A percentile compares a stretch with the other conserved stretches of the same genome.
These are phyloP conservation scores for Colius striatus DNA, from an alignment of 2,113 vertebrate species.

Conservation along the genomic window DNA sequence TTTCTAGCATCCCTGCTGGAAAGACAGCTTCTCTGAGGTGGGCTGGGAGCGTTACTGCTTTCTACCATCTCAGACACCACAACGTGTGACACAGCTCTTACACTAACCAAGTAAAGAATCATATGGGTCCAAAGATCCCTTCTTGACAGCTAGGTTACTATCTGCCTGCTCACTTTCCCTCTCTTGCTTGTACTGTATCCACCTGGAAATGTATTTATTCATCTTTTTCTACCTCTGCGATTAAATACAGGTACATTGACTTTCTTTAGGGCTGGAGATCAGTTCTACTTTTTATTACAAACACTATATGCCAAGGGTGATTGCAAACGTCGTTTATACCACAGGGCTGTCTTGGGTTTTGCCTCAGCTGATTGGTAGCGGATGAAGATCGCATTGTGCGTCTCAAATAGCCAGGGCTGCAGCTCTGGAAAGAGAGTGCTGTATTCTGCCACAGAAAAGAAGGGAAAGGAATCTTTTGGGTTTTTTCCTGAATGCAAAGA, in stretches of 20 bases:
- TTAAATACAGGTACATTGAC: not conserved
- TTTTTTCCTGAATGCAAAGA: not conserved
- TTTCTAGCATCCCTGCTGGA: slow-evolving; percentile 2
- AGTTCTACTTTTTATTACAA: not conserved
- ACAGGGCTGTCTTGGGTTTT: not conserved
- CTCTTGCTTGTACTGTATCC: not conserved
- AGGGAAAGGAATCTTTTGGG: not conserved
- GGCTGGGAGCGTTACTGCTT: not conserved
- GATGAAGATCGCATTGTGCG: not conserved
- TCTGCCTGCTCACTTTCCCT: not conserved
- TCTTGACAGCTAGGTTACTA: not conserved
- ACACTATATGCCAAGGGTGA: not conserved
- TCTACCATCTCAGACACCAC: not conserved
- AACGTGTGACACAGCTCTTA: not conserved
- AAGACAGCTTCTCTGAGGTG: not conserved
- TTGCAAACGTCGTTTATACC: not conserved
- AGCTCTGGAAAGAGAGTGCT: not conserved
- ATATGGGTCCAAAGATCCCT: not conserved
- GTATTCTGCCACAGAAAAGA: not conserved
- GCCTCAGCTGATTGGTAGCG: not conserved
- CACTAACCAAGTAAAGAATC: not conserved
- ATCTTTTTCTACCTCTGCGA: not conserved
- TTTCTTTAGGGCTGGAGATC: not conserved
- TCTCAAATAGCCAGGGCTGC: not conserved
- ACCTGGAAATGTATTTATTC: not conserved